Percentiles rank a stretch among this genome's conserved stretches.
Conservation (phyloP, 2,797 vertebrate genomes). For the Hypotaenidia okinawae region DNA sequence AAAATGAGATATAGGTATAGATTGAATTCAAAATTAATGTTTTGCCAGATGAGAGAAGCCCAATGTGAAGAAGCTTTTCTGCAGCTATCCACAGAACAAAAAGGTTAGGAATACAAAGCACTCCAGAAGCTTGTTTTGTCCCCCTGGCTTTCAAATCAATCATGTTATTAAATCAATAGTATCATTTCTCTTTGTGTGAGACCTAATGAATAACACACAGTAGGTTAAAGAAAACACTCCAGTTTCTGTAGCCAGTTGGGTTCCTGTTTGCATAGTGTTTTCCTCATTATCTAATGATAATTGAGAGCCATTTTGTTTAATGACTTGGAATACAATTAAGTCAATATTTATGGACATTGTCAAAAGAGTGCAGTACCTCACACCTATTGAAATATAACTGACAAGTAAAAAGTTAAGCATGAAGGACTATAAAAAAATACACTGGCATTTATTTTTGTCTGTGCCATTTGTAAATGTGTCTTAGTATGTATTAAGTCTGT, state of each 20-base stretch:
- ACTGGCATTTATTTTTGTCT: not conserved
- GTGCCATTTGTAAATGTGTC: not conserved
- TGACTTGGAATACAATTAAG: constrained; percentile 43
- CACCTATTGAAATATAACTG: not conserved
- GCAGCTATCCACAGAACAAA: not conserved
- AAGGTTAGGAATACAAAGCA: not conserved
- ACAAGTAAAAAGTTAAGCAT: not conserved
- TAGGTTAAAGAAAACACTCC: not conserved
- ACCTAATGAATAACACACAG: not conserved
- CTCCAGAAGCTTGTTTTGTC: not conserved
- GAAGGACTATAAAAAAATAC: not conserved
- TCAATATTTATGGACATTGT: constrained; percentile 15
- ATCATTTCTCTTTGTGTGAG: not conserved
- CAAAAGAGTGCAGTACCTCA: not conserved
- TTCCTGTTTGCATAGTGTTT: not conserved
- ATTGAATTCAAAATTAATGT: constrained; percentile 8
- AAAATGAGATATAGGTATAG: not conserved
- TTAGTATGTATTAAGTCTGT: not conserved
- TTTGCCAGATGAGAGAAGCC: not conserved
- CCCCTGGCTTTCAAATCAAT: constrained; percentile 5
- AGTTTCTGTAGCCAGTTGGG: not conserved
- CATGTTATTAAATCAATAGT: constrained; percentile 2
- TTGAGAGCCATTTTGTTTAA: constrained; percentile 29
- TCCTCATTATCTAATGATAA: constrained; percentile 33
- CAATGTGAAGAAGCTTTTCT: not conserved